These are phyloP conservation scores for Lymantria dispar DNA, from an alignment of 2,888 invertebrate genomes.

Conservation along the genomic window DNA sequence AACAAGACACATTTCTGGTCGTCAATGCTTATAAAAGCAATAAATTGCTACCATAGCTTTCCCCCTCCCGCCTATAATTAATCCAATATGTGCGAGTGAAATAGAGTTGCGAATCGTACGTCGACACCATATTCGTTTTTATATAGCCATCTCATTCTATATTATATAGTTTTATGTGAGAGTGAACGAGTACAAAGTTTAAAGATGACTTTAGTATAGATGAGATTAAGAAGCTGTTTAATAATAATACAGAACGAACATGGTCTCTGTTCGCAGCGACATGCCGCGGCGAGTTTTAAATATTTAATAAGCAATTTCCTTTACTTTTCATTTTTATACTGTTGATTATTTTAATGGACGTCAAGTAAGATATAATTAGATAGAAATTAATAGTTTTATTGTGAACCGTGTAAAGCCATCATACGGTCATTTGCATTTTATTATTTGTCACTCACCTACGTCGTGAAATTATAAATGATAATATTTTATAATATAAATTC, in stretches of 20 bases:
- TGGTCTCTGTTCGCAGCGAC: conserved; percentile 72
- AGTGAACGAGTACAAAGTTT: conserved; percentile 50
- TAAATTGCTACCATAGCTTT: conserved; percentile 56
- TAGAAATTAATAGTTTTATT: conserved; percentile 54
- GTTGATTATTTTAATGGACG: conserved; percentile 60
- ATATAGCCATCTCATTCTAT: conserved; percentile 45
- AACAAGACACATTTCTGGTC: conserved; percentile 27
- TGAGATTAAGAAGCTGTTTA: conserved; percentile 76
- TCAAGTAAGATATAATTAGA: conserved; percentile 61
- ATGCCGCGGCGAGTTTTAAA: conserved; percentile 69
- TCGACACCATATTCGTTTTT: conserved; percentile 31
- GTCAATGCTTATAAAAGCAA: conserved; percentile 37
- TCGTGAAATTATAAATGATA: conserved; percentile 15
- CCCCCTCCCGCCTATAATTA: conserved; percentile 58
- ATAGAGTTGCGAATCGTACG: conserved; percentile 43
- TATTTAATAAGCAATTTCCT: conserved; percentile 79
- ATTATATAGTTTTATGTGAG: conserved; percentile 38
- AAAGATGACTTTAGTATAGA: conserved; percentile 43
- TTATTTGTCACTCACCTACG: conserved; percentile 21
- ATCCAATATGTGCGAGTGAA: conserved; percentile 56
- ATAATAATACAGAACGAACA: conserved; percentile 77
- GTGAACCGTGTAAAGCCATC: conserved; percentile 33
- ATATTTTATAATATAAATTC: neutral
- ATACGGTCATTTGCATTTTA: conserved; percentile 40
- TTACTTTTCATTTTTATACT: conserved; percentile 62